Percentiles rank a stretch among this genome's conserved stretches.
Evolutionary conservation across 2,888 invertebrate species (phyloP).

Genomic region (Ischnus inquisitorius): DNA sequence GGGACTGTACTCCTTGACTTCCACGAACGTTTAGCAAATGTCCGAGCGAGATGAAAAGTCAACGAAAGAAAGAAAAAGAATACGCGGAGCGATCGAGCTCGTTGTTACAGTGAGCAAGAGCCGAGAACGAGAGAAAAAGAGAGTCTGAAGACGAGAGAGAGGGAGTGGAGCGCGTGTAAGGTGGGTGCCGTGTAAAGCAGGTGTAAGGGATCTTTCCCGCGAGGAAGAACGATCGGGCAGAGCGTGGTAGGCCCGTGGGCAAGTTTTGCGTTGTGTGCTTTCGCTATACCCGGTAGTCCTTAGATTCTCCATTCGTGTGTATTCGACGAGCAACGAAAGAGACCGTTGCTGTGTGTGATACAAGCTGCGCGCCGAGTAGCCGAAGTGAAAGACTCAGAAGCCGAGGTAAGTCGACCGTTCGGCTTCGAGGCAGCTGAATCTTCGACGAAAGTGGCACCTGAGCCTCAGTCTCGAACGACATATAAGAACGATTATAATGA

Average conservation of each 20-base stretch:
- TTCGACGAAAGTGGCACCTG: conserved; percentile 79
- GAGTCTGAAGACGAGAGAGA: background rate
- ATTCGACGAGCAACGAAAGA: conserved; percentile 62
- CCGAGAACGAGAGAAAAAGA: background rate
- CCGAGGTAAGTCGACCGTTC: conserved; percentile 46
- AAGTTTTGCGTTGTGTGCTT: conserved; percentile 61
- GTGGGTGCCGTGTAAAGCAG: conserved; percentile 76
- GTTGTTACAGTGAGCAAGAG: no score
- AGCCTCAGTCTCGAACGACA: conserved; percentile 69
- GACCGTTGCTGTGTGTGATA: conserved; percentile 56
- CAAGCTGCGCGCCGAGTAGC: conserved; percentile 50
- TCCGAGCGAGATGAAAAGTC: conserved; percentile 34
- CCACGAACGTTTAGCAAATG: conserved; percentile 63
- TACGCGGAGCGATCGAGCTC: background rate
- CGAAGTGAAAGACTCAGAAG: conserved; percentile 33
- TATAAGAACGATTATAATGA: conserved; percentile 30
- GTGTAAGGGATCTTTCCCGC: conserved; percentile 77
- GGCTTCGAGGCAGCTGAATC: conserved; percentile 80
- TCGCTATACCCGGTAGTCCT: conserved; percentile 76
- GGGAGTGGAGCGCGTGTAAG: conserved; percentile 55
- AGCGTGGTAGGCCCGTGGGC: conserved; percentile 40
- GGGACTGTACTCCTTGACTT: conserved; percentile 31
- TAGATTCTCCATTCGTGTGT: conserved; percentile 75
- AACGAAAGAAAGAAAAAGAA: conserved; percentile 9
- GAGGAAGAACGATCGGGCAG: conserved; percentile 57